These are phyloP conservation scores for Nymphalis urticae DNA, from an alignment of 2,888 invertebrate species.

Conservation along the genomic window DNA sequence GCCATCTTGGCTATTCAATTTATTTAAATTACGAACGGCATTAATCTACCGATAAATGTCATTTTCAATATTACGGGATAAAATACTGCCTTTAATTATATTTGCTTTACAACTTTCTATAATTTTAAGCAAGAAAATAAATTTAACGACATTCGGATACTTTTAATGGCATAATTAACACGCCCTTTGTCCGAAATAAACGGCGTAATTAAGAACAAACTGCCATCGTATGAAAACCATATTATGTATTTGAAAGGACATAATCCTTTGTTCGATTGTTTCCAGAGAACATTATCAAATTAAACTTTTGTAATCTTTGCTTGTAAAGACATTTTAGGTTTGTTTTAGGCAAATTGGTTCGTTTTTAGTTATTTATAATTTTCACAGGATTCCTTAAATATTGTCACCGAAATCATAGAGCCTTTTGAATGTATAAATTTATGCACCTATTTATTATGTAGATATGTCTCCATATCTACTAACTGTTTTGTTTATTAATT, in stretches of 20 bases:
- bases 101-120: constrained; percentile 7
- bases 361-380: too few species aligned
- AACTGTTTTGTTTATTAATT: too few species aligned
- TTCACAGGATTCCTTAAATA: too few species aligned
- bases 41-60: background rate
- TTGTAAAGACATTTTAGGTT: too few species aligned
- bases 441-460: too few species aligned
- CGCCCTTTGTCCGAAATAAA: constrained; percentile 26
- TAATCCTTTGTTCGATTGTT: constrained; percentile 9
- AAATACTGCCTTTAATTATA: background rate
- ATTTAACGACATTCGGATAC: constrained; percentile 13
- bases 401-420: too few species aligned
- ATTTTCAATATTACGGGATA: background rate
- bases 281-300: background rate
- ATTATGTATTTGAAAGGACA: constrained; percentile 23
- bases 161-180: constrained; percentile 23
- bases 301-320: too few species aligned
- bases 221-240: constrained; percentile 13
- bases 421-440: too few species aligned
- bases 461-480: too few species aligned
- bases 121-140: constrained; percentile 5
- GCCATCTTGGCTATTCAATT: too few species aligned
- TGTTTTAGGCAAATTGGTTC: too few species aligned
- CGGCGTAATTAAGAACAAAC: constrained; percentile 29
- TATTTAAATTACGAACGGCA: background rate